Base-by-base conservation (phyloP, 2,888 invertebrate species). In the Scaptomyza flava region DNA sequence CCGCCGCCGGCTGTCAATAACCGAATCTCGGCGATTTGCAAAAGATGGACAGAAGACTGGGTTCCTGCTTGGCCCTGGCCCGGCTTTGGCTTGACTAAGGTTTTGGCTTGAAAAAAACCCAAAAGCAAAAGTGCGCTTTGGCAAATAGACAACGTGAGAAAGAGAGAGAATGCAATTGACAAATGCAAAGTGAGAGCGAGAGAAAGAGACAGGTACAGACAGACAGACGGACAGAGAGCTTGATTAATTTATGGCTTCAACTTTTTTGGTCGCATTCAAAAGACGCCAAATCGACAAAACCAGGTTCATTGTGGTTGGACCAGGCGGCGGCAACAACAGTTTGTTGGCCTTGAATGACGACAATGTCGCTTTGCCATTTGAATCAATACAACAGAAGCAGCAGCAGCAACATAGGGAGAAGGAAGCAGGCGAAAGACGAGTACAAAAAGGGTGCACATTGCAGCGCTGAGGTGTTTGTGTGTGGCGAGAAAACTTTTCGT, bases 321-420 rank as follows among this genome's bases (percentile, higher is more conserved):
- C 48, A 48, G 46, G 46, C 46, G 48, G 48, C 33, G 73, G 53
- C 46, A 46, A 34, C 46, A 46, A 36, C 33, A 59, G 51, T 59
- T 57, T 69, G 57, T 53, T 81, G 87, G 86, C 87, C 82, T 85
- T 87, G 81, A 81, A 79, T 82, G 79, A 81, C 72, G 65, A 67
- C 78, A 52, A 64, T 54, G 43, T 59, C 48, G 56, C 75, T 41
- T 38, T 72, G 82, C 68, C 82, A 79, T 72, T 79, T 77, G 78
- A 74, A 71, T 74, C 56, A 61, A 61, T 61, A 60, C 64, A 46
- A 46, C 47, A 4, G 23, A 3, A 31, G 57, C 48, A 12, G 20
- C 42, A 54, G 30, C 34, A 43, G 7, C 53, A 50, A 46, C 65
- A 9, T 41, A 14, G 51, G 11, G 27, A 7, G 20, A n/a, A 6